Conservation (phyloP, 2,888 invertebrate species). For the Agapetus fuscipes region DNA sequence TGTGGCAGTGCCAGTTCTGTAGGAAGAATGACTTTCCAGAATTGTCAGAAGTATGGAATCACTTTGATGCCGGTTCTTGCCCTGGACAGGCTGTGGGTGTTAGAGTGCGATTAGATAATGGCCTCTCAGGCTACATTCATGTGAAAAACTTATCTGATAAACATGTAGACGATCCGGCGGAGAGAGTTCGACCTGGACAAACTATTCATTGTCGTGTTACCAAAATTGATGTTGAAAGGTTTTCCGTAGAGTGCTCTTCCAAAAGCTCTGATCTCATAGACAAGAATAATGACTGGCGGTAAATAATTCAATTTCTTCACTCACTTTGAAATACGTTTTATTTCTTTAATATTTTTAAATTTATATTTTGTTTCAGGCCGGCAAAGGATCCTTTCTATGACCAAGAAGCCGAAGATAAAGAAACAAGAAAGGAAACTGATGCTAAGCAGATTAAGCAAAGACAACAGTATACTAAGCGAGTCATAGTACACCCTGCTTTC, state of each 20-base stretch:
- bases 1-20: constrained; percentile 98
- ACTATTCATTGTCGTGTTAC: constrained; percentile 79
- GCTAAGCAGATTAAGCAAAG: constrained; percentile 73
- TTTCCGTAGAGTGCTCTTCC: constrained; percentile 87
- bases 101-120: constrained; percentile 82
- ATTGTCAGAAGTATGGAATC: constrained; percentile 90
- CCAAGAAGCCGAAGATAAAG: constrained; percentile 70
- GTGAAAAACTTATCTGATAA: constrained; percentile 91
- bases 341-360: constrained; percentile 3
- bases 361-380: constrained; percentile 51
- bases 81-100: constrained; percentile 95
- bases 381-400: constrained; percentile 88
- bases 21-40: constrained; percentile 93
- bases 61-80: constrained; percentile 93
- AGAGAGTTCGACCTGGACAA: constrained; percentile 77
- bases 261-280: constrained; percentile 88
- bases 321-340: constrained; percentile 8
- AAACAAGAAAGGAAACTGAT: constrained; percentile 67
- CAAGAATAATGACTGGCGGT: constrained; percentile 84
- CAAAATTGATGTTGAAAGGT: constrained; percentile 94
- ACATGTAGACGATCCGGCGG: constrained; percentile 86
- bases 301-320: too few relatives aligned
- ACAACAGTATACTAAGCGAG: constrained; percentile 86
- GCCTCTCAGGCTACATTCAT: constrained; percentile 85
- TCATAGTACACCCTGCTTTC: constrained; percentile 96